phyloP scores from a whole-genome alignment of 2,797 vertebrate species.

The Enteromius fasciolatus region DNA sequence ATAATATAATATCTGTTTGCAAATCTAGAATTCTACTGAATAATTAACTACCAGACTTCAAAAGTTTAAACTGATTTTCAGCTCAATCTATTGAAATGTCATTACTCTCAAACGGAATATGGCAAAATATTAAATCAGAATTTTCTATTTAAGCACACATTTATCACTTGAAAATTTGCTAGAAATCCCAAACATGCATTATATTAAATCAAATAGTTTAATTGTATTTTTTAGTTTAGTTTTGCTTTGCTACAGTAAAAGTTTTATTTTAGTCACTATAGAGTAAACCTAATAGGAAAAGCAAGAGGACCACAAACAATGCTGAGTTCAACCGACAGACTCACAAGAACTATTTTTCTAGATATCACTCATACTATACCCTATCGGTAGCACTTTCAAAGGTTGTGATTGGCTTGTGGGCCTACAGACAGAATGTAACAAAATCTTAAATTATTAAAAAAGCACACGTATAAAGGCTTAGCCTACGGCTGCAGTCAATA shows the following conservation, averaged over 20 bases:
- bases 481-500: conserved; percentile 48
- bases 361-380: conserved; percentile 41
- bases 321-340: background rate
- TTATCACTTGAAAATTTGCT: no score
- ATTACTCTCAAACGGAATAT: background rate
- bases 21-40: background rate
- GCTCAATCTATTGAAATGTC: background rate
- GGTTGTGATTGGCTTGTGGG: background rate
- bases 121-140: background rate
- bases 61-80: background rate
- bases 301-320: conserved; percentile 4
- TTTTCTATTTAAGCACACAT: conserved; percentile 3
- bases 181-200: no score
- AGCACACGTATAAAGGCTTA: conserved; percentile 29
- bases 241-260: background rate
- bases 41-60: background rate
- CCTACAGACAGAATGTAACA: conserved; percentile 24
- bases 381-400: conserved; percentile 44
- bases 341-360: conserved; percentile 1
- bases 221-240: no score
- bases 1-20: background rate
- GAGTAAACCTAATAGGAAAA: background rate
- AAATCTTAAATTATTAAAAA: conserved; percentile 43
- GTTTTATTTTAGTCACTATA: background rate
- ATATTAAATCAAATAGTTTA: no score